A percentile compares a stretch with the other conserved stretches of the same genome.
Evolutionary conservation across 1,140 invertebrate species (phyloP).

Genomic region (Drosophila carrolli): DNA sequence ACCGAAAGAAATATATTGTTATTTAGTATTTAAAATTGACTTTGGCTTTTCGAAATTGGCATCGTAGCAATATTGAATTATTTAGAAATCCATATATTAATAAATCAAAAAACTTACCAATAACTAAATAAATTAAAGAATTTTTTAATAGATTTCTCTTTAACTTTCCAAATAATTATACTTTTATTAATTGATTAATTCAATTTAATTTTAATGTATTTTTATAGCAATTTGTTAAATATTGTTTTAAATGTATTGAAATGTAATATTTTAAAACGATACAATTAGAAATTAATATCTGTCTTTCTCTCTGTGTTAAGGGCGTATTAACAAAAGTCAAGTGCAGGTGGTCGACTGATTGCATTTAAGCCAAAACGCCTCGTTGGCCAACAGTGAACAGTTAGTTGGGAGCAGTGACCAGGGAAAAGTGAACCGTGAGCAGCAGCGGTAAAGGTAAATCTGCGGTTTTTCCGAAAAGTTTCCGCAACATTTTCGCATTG

Average conservation of each 20-base stretch:
- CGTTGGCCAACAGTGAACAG: slow-evolving; percentile 29
- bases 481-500: slow-evolving; percentile 30
- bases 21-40: background rate
- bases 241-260: too few species aligned
- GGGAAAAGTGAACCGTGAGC: slow-evolving; percentile 5
- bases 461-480: slow-evolving; percentile 31
- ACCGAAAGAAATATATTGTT: background rate
- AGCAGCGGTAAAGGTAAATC: slow-evolving; percentile 27
- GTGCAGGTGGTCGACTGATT: slow-evolving; percentile 47
- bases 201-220: too few species aligned
- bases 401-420: slow-evolving; percentile 27
- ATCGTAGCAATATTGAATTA: too few species aligned
- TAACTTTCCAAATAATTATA: too few species aligned
- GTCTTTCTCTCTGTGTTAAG: slow-evolving; percentile 11
- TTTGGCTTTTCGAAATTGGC: background rate
- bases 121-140: too few species aligned
- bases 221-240: too few species aligned
- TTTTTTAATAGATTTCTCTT: too few species aligned
- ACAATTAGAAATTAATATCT: background rate
- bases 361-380: slow-evolving; percentile 44
- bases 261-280: too few species aligned
- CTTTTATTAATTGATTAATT: too few species aligned
- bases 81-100: too few species aligned
- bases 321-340: slow-evolving; percentile 58
- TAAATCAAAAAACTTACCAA: too few species aligned